phyloP scores from a whole-genome alignment of 2,888 invertebrate species.

The Thymelicus sylvestris region DNA sequence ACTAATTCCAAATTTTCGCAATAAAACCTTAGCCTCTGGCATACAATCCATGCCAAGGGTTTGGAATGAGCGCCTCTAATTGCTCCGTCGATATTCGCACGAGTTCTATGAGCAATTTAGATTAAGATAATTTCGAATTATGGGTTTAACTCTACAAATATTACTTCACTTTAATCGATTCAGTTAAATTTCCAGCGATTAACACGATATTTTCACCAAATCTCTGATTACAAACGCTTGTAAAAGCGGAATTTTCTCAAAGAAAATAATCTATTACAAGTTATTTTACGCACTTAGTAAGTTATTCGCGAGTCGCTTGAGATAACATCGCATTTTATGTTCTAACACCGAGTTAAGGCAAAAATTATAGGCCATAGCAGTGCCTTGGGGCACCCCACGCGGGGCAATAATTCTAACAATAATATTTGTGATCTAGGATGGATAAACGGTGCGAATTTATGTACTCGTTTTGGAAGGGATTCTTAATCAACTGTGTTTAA shows the following conservation, averaged over 20 bases:
- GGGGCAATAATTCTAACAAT: slow-evolving; percentile 74
- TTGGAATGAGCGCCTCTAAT: slow-evolving; percentile 68
- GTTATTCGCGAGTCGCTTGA: slow-evolving; percentile 75
- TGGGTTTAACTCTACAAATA: slow-evolving; percentile 54
- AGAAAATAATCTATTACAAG: slow-evolving; percentile 74
- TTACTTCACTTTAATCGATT: slow-evolving; percentile 9
- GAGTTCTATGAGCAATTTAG: slow-evolving; percentile 71
- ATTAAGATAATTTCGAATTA: slow-evolving; percentile 70
- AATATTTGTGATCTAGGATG: slow-evolving; percentile 73
- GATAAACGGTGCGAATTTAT: slow-evolving; percentile 63
- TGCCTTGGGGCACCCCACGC: slow-evolving; percentile 78
- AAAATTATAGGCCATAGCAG: slow-evolving; percentile 78
- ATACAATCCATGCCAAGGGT: slow-evolving; percentile 52
- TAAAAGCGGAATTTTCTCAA: slow-evolving; percentile 65
- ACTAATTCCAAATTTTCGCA: slow-evolving; percentile 71
- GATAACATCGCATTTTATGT: slow-evolving; percentile 83
- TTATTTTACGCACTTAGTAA: slow-evolving; percentile 71
- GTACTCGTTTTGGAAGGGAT: slow-evolving; percentile 13
- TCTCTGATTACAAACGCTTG: slow-evolving; percentile 53
- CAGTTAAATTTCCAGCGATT: slow-evolving; percentile 16
- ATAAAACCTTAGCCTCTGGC: slow-evolving; percentile 74
- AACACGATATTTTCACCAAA: slow-evolving; percentile 11
- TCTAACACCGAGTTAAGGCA: slow-evolving; percentile 81
- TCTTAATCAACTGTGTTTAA: background rate
- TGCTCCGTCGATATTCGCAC: slow-evolving; percentile 64